Conservation (phyloP, 1,140 invertebrate genomes). For the Ladona fulva region DNA sequence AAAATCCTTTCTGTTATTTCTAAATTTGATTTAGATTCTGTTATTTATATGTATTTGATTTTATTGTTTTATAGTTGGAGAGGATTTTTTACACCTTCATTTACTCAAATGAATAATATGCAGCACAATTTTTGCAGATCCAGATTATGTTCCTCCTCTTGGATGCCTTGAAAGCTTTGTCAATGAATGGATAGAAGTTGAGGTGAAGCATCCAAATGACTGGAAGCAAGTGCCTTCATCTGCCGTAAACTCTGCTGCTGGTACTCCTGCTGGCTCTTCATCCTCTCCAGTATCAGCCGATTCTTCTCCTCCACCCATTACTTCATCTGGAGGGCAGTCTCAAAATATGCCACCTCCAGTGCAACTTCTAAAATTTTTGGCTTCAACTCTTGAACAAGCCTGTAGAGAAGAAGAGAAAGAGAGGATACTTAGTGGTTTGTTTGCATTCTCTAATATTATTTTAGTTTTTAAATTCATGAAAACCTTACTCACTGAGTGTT, state of each 20-base stretch:
- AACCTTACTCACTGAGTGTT: no score
- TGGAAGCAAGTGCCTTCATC: conserved; percentile 30
- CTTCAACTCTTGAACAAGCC: conserved; percentile 12
- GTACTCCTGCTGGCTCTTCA: neutral
- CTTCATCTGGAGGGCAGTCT: neutral
- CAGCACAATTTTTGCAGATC: no score
- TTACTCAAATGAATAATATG: no score
- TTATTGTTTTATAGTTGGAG: no score
- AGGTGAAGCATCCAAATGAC: conserved; percentile 54
- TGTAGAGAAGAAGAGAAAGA: conserved; percentile 16
- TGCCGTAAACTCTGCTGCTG: neutral
- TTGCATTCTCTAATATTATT: neutral
- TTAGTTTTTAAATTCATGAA: neutral
- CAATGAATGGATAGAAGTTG: conserved; percentile 84
- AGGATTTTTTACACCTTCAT: no score
- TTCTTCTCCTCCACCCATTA: neutral
- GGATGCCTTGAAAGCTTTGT: conserved; percentile 50
- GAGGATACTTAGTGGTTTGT: neutral
- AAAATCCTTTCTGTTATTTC: no score
- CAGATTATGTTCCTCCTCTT: conserved; percentile 50
- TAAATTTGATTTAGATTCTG: no score
- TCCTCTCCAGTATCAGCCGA: conserved; percentile 9
- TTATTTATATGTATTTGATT: no score
- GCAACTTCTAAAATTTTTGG: conserved; percentile 16
- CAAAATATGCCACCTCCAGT: neutral